These are phyloP conservation scores for Brachionus plicatilis DNA, from an alignment of 1,140 invertebrate species.

Conservation along the genomic window DNA sequence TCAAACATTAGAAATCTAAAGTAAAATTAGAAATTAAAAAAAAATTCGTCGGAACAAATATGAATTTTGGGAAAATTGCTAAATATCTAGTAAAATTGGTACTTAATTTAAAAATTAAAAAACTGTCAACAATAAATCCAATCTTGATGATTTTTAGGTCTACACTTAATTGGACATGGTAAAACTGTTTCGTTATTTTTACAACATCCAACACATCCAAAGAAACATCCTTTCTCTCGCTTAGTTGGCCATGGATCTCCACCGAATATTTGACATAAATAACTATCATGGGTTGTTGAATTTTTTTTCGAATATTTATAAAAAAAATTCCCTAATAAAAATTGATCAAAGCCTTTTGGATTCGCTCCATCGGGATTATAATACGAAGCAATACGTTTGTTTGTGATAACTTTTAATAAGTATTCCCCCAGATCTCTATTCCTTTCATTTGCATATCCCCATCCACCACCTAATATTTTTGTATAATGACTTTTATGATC, in stretches of 20 bases:
- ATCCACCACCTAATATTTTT: neutral
- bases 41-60: too few relatives aligned
- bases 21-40: too few relatives aligned
- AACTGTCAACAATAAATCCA: constrained; percentile 6
- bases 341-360: constrained; percentile 18
- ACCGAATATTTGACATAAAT: neutral
- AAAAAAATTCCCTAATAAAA: neutral
- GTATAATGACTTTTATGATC: neutral
- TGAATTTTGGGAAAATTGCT: too few relatives aligned
- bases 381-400: neutral
- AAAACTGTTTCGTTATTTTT: neutral
- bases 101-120: too few relatives aligned
- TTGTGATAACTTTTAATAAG: neutral
- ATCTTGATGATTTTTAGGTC: constrained; percentile 11
- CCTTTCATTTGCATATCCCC: neutral
- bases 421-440: neutral
- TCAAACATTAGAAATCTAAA: too few relatives aligned
- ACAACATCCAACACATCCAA: constrained; percentile 1
- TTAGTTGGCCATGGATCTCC: constrained; percentile 18
- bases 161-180: constrained; percentile 11
- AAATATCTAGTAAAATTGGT: too few relatives aligned
- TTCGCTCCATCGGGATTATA: neutral
- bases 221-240: neutral
- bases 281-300: constrained; percentile 20
- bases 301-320: neutral